A percentile compares a stretch with the other conserved stretches of the same genome.
These are phyloP conservation scores for Misgurnus mizolepis DNA, from an alignment of 2,113 vertebrate genomes.

Conservation along the genomic window DNA sequence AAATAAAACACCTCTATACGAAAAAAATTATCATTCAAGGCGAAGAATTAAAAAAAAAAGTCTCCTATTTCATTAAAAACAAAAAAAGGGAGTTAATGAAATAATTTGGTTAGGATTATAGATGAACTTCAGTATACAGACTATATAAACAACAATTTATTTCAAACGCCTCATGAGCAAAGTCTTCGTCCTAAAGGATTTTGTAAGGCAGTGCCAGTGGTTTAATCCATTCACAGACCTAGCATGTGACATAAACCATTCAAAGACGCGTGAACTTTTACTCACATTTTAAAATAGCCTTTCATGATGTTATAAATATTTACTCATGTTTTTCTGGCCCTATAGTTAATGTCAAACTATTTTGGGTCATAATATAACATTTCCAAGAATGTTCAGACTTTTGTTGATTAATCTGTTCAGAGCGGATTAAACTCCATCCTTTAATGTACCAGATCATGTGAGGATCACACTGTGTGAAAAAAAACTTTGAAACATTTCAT, in stretches of 20 bases:
- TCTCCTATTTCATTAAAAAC: too few species aligned
- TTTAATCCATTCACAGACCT: conserved; percentile 31
- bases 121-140: too few species aligned
- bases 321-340: neutral
- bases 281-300: conserved; percentile 13
- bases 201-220: neutral
- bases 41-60: neutral
- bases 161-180: neutral
- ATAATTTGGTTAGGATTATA: too few species aligned
- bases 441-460: conserved; percentile 41
- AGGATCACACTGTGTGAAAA: conserved; percentile 39
- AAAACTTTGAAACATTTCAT: neutral
- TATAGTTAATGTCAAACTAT: conserved; percentile 5
- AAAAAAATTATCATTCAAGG: neutral
- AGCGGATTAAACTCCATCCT: conserved; percentile 31
- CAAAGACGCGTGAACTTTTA: neutral
- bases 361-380: neutral
- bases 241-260: conserved; percentile 28
- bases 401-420: conserved; percentile 12
- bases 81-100: too few species aligned
- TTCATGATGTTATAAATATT: neutral
- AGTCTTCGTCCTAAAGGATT: conserved; percentile 9
- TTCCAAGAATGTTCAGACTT: conserved; percentile 8
- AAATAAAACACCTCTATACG: neutral
- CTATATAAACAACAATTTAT: too few species aligned